Evolutionary conservation across 2,113 vertebrate genomes (phyloP).

Genomic region (Ophiodon elongatus): DNA sequence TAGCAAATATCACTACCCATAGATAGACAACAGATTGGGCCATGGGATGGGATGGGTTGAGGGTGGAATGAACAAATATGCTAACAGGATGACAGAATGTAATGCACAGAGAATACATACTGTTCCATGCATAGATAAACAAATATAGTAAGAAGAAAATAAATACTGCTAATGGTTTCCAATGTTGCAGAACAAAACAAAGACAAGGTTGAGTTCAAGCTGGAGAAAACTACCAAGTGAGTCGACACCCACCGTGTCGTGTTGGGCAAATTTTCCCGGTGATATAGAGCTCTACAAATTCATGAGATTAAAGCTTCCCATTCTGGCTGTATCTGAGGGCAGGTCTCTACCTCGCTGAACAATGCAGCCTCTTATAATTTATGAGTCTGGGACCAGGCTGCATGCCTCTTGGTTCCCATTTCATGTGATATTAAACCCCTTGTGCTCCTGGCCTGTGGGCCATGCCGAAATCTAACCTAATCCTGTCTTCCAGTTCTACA

Average conservation of each 20-base stretch:
- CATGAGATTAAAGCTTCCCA: constrained; percentile 22
- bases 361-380: constrained; percentile 42
- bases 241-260: constrained; percentile 6
- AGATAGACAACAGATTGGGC: constrained; percentile 68
- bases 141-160: constrained; percentile 46
- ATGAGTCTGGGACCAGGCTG: constrained; percentile 34
- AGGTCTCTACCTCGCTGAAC: constrained; percentile 33
- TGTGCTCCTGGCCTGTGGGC: neutral
- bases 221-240: constrained; percentile 24
- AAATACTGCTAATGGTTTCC: constrained; percentile 38
- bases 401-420: constrained; percentile 24
- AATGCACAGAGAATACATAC: constrained; percentile 45
- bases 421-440: neutral
- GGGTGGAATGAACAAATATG: constrained; percentile 67
- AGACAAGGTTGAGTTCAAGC: constrained; percentile 33
- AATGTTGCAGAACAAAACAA: constrained; percentile 61
- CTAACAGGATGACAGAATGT: constrained; percentile 61
- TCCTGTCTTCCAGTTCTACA: constrained; percentile 12
- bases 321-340: constrained; percentile 28
- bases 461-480: constrained; percentile 28
- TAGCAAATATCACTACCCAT: constrained; percentile 58
- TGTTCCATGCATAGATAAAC: constrained; percentile 54
- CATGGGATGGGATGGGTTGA: constrained; percentile 43
- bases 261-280: constrained; percentile 27
- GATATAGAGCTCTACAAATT: constrained; percentile 14